Base-by-base conservation (phyloP, 92 coral and sea anemone species). In the Meandrina meandrites region DNA sequence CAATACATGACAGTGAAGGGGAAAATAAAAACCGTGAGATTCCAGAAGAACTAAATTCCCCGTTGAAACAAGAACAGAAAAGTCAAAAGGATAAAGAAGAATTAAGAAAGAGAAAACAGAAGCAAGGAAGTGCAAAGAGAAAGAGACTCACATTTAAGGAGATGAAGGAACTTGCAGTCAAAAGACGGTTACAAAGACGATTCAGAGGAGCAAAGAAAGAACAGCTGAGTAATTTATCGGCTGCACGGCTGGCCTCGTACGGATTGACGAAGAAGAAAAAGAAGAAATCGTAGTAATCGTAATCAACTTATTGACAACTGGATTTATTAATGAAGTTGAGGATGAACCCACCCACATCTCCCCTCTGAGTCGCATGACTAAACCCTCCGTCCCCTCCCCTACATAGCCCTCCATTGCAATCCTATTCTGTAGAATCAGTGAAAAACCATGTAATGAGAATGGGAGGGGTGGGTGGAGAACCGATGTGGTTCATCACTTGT, bases 151-250 rank as follows among this genome's bases (percentile, higher is more conserved):
- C 96, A 5, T 79, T 81, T 67, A 85, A 92, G 60, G 96, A 93
- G 81, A 82, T 86, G 45, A 89, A 93, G 75, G 96, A 94, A 83
- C 80, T 86, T 50, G 95, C 92, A 12, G 86, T 86, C 50, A 97
- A 93, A 83, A 88, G 89, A 42, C 91, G 93, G 72, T 73, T 97
- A 58, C 82, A 92, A 72, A 90, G 93, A 73, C 91, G 90, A 31
- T 97, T 97, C 88, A 93, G 92, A 78, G 99, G 99, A 12, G 99
- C 98, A 0, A 91, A 90, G 72, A 79, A 81, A 70, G 93, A 94
- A 31, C 91, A 93, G 78, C 88, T 97, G 35, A 92, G 93, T 69
- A 91, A 94, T 78, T 87, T 97, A 35, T 95, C 99, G 8, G 88
- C 92, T 9, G 94, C 90, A 34, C 92, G 99, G 81, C 91, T 97